Evolutionary conservation across 2,797 vertebrate species (phyloP).

Genomic region (Avahi laniger): DNA sequence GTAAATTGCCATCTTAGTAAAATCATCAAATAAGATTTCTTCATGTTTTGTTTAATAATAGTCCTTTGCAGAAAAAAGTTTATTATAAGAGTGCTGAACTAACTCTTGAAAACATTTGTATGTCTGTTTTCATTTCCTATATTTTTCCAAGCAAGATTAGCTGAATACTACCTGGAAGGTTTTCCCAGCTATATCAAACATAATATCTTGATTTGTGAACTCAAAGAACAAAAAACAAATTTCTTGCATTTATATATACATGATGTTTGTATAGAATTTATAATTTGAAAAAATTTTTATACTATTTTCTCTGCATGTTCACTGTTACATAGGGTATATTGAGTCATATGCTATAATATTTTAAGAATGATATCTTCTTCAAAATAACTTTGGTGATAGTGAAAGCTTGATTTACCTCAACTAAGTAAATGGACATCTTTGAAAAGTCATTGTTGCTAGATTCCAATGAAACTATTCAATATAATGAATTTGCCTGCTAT

Average conservation of each 20-base stretch:
- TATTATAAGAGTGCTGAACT: background rate
- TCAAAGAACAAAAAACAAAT: background rate
- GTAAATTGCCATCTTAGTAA: background rate
- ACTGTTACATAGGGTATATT: background rate
- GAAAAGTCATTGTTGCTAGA: background rate
- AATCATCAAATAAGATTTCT: background rate
- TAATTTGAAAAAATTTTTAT: background rate
- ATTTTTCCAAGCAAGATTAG: background rate
- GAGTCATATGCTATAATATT: background rate
- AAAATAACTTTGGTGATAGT: background rate
- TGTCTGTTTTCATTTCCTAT: background rate
- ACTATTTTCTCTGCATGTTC: background rate
- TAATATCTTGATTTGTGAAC: background rate
- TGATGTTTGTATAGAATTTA: background rate
- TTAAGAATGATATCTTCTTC: background rate
- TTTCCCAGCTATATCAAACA: background rate
- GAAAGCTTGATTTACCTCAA: background rate
- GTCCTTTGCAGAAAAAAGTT: background rate
- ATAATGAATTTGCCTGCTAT: accelerated
- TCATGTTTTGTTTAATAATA: background rate
- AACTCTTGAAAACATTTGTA: background rate
- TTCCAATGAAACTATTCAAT: background rate
- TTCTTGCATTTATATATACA: background rate
- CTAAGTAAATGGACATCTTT: background rate
- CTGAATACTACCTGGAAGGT: background rate